These are phyloP conservation scores for Venturia canescens DNA, from an alignment of 1,140 invertebrate species.

Conservation along the genomic window DNA sequence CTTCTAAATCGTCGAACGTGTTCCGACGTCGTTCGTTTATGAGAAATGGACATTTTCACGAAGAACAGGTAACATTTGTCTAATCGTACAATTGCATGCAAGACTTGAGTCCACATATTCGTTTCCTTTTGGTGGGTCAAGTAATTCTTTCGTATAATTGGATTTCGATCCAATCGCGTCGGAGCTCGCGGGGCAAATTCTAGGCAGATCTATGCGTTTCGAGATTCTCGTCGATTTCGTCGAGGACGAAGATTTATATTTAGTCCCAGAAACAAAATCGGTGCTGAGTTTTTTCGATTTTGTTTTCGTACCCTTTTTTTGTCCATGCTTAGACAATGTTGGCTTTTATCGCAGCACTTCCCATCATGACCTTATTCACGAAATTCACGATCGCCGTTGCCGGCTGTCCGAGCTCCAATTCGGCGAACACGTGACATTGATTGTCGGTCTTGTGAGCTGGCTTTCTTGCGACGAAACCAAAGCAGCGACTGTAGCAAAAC, in stretches of 20 bases:
- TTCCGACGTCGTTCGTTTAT: neutral
- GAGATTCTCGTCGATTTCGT: constrained; percentile 29
- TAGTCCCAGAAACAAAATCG: neutral
- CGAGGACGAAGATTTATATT: neutral
- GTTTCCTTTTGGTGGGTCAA: neutral
- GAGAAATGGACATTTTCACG: constrained; percentile 27
- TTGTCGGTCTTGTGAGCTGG: constrained; percentile 89
- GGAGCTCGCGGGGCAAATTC: neutral
- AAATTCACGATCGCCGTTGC: constrained; percentile 97
- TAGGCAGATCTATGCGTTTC: constrained; percentile 28
- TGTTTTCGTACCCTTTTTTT: constrained; percentile 25
- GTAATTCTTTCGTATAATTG: neutral
- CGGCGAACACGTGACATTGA: constrained; percentile 97
- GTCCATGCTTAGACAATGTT: constrained; percentile 76
- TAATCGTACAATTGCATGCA: constrained; percentile 27
- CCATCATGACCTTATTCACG: constrained; percentile 93
- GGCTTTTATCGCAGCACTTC: constrained; percentile 76
- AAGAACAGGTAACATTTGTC: constrained; percentile 18
- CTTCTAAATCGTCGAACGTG: neutral
- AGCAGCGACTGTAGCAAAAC: constrained; percentile 84
- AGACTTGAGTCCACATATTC: neutral
- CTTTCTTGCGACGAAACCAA: constrained; percentile 96
- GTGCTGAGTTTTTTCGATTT: neutral
- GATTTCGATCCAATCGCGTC: neutral
- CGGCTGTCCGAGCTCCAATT: constrained; percentile 95